A percentile compares a stretch with the other conserved stretches of the same genome.
Conservation (phyloP, 2,113 vertebrate species). For the Ellobius talpinus region DNA sequence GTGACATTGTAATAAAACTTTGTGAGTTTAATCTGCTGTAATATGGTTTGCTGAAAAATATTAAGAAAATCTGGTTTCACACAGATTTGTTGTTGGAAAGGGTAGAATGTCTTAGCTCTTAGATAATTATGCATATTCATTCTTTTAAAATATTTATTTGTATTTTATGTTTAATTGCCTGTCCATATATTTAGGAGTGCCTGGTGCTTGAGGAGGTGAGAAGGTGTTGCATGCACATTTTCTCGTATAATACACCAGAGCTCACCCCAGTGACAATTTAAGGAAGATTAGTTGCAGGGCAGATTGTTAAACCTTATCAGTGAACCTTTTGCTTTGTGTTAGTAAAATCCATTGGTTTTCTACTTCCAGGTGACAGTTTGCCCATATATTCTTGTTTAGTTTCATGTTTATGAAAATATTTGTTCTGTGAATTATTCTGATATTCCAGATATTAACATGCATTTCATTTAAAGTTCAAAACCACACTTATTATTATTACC, state of each 20-base stretch:
- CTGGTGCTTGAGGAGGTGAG: neutral
- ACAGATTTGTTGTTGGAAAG: neutral
- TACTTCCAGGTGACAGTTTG: neutral
- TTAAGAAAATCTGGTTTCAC: neutral
- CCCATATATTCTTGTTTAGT: neutral
- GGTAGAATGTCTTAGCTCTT: neutral
- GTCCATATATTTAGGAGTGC: neutral
- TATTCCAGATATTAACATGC: neutral
- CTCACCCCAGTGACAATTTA: neutral
- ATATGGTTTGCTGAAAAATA: neutral
- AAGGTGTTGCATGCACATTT: neutral
- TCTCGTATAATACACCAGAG: neutral
- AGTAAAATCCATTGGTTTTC: neutral
- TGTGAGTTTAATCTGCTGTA: neutral
- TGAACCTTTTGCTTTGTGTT: conserved; percentile 26
- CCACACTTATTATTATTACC: neutral
- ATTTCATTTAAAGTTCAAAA: neutral
- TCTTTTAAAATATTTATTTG: neutral
- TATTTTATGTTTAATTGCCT: neutral
- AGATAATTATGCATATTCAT: neutral
- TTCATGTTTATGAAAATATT: conserved; percentile 33
- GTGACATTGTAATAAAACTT: neutral
- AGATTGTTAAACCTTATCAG: neutral
- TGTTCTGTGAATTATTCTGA: neutral
- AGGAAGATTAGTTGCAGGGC: neutral